phyloP scores from a whole-genome alignment of 2,888 invertebrate genomes.

The Plemyria rubiginata region DNA sequence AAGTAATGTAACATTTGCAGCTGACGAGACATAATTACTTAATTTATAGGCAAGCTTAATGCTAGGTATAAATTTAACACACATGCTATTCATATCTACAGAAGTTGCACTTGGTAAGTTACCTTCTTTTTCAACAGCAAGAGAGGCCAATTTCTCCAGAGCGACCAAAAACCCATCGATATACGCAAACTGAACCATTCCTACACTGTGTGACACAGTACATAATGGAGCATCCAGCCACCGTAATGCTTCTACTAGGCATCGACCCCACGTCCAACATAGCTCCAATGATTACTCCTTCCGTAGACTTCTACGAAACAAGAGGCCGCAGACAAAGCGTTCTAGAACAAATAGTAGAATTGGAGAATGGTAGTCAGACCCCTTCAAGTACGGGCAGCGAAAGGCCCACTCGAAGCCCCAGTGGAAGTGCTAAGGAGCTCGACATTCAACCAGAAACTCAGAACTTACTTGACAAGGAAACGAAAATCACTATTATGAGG shows the following conservation, averaged over 20 bases:
- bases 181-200: constrained; percentile 87
- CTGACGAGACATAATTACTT: no score
- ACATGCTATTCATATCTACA: neutral
- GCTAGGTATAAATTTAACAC: no score
- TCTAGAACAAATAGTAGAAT: constrained; percentile 77
- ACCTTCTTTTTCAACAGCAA: constrained; percentile 56
- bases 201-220: constrained; percentile 86
- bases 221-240: constrained; percentile 89
- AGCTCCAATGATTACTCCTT: constrained; percentile 68
- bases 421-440: constrained; percentile 67
- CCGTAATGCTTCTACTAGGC: constrained; percentile 89
- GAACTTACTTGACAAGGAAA: constrained; percentile 67
- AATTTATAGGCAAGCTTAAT: no score
- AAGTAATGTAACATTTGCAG: no score
- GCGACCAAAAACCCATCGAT: constrained; percentile 67
- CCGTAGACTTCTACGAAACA: constrained; percentile 79
- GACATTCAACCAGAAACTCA: constrained; percentile 65
- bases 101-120: constrained; percentile 3
- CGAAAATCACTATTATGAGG: constrained; percentile 59
- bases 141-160: constrained; percentile 74
- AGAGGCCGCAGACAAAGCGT: constrained; percentile 70
- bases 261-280: constrained; percentile 86
- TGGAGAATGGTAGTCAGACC: constrained; percentile 75
- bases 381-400: constrained; percentile 77
- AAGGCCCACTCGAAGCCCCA: constrained; percentile 61